A percentile compares a stretch with the other conserved stretches of the same genome.
phyloP scores from a whole-genome alignment of 2,113 vertebrate genomes.

The Hyperopisus bebe region DNA sequence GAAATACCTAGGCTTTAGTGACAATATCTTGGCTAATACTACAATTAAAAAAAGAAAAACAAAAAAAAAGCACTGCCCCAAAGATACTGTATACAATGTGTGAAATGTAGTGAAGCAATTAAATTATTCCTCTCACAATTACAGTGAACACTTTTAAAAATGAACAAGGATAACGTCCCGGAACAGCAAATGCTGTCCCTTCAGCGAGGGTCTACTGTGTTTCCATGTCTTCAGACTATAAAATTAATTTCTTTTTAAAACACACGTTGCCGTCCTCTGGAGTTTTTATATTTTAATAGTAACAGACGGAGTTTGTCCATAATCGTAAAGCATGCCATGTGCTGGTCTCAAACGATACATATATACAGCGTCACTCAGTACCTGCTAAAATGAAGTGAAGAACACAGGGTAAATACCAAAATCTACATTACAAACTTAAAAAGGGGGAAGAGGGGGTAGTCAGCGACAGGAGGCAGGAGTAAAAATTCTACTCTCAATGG shows the following conservation, averaged over 20 bases:
- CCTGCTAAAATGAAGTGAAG: constrained; percentile 97
- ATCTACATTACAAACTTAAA: constrained; percentile 54
- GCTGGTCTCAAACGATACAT: constrained; percentile 83
- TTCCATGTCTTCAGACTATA: constrained; percentile 68
- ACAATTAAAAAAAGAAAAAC: constrained; percentile 60
- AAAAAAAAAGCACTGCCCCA: constrained; percentile 73
- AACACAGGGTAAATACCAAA: constrained; percentile 66
- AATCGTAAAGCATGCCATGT: constrained; percentile 87
- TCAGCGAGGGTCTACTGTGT: constrained; percentile 61
- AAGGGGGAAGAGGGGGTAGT: constrained; percentile 43
- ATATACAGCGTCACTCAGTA: constrained; percentile 96
- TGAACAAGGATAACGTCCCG: constrained; percentile 49
- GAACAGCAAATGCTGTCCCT: constrained; percentile 32
- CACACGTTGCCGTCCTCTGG: constrained; percentile 74
- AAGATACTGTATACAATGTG: constrained; percentile 70
- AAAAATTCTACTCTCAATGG: constrained; percentile 69
- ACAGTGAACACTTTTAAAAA: constrained; percentile 65
- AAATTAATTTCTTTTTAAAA: constrained; percentile 59
- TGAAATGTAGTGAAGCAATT: constrained; percentile 91
- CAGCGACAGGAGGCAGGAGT: constrained; percentile 68
- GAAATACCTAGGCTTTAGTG: constrained; percentile 62
- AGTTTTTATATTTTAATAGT: constrained; percentile 83
- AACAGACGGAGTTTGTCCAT: constrained; percentile 66
- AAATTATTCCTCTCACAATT: constrained; percentile 63
- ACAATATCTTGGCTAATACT: constrained; percentile 83